These are phyloP conservation scores for Ploceus nigricollis DNA, from an alignment of 2,113 vertebrate species.

Conservation along the genomic window DNA sequence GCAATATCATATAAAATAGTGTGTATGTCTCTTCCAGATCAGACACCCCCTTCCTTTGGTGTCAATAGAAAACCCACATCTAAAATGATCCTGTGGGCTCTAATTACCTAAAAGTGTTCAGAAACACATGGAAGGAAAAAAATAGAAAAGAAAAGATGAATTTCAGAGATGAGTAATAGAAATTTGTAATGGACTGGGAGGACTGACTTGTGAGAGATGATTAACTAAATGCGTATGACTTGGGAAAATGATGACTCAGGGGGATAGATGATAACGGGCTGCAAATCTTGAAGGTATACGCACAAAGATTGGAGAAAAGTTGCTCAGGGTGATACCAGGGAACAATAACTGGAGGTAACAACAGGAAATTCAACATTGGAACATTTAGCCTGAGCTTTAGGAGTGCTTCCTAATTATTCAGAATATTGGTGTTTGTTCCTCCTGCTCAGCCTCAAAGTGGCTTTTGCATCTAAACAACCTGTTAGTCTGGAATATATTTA, in stretches of 20 bases:
- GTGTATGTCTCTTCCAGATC: not conserved
- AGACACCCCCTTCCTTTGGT: not conserved
- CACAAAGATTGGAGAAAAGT: not conserved
- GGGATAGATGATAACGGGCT: not conserved
- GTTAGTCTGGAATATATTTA: not conserved
- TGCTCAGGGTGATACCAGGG: not conserved
- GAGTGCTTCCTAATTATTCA: not conserved
- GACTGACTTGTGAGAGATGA: not conserved
- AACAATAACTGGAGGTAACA: not conserved
- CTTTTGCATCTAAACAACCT: not conserved
- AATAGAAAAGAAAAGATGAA: not conserved
- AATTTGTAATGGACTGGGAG: not conserved
- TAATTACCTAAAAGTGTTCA: not conserved
- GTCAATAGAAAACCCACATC: not conserved
- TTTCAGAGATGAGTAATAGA: not conserved
- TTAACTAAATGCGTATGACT: not conserved
- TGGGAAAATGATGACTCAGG: not conserved
- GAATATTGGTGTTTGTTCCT: not conserved
- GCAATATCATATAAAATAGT: not conserved
- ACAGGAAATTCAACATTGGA: not conserved
- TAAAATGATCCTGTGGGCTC: not conserved
- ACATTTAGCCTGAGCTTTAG: not conserved
- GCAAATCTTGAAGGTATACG: not conserved
- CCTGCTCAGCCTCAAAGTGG: accelerated
- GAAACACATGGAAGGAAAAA: not conserved